Evolutionary conservation across 2,888 invertebrate genomes (phyloP), one percentile per base, ranked within the genome.

Genomic region (Volucella bombylans): DNA sequence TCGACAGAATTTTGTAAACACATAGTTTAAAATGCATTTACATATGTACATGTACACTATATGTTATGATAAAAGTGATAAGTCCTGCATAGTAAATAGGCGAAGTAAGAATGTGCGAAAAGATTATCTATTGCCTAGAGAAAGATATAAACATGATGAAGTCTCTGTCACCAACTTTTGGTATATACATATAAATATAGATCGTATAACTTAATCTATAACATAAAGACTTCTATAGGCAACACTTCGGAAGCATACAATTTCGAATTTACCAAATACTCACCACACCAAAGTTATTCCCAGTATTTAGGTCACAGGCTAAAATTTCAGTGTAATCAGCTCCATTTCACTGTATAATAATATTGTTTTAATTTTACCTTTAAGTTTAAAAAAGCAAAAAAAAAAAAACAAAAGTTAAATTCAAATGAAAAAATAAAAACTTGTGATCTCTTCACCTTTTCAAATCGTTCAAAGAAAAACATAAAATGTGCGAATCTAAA

Each of bases 371-470:
- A 14, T 72, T 62, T 71, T 18, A 47, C 31, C 31, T 31, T 31
- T 43, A 61, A 38, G 11, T 31, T 31, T 6, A 4, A 3, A 23
- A 23, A 1, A n/a, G n/a, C n/a, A n/a, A n/a, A n/a, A 18, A 31
- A 31, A 31, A 31, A 31, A 31, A 31, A 31, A 31, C 0, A 4
- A 31, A 31, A 31, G 31, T 31, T 6, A 47, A 68, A 52, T 14
- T 43, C 14, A 55, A 71, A 72, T 62, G 15, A 14, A 54, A 14
- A 54, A 62, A 49, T 47, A 64, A 49, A 73, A 74, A 15, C 64
- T 65, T 74, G 73, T 74, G 73, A 64, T 74, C 73, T 74, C 73
- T 72, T 72, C 61, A 31, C 61, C 49, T 18, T 18, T 64, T 57
- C 45, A 62, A 65, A 38, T 18, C 23, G 47, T 73, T 73, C 54